A percentile compares a stretch with the other conserved stretches of the same genome.
phyloP scores from a whole-genome alignment of 2,888 invertebrate species.

The Anagyrus pseudococci region DNA sequence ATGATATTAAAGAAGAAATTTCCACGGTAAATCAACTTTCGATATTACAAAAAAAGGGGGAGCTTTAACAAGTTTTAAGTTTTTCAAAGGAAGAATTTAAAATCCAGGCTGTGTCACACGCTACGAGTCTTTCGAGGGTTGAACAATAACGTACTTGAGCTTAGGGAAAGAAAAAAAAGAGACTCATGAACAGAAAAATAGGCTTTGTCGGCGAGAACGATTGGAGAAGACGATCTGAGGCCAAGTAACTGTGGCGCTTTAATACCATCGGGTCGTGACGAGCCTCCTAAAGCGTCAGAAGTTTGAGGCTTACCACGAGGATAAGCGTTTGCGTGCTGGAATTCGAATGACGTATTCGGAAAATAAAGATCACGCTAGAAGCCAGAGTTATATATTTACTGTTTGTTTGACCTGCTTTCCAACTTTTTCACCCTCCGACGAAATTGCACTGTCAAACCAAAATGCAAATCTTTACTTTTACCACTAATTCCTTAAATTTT shows the following conservation, averaged over 20 bases:
- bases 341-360: too few species aligned
- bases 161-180: neutral
- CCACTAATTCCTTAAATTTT: too few species aligned
- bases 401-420: too few species aligned
- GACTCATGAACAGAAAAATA: neutral
- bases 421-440: too few species aligned
- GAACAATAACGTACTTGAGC: conserved; percentile 7
- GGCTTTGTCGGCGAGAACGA: neutral
- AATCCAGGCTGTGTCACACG: conserved; percentile 10
- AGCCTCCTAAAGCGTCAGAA: conserved; percentile 14
- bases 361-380: too few species aligned
- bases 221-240: conserved; percentile 12
- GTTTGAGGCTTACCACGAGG: neutral
- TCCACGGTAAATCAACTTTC: too few species aligned
- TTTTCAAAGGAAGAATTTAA: conserved; percentile 7
- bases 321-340: neutral
- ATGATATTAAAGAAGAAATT: too few species aligned
- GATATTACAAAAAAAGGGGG: too few species aligned
- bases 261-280: conserved; percentile 12
- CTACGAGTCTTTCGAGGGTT: conserved; percentile 3
- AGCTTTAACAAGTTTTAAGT: too few species aligned
- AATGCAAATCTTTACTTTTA: too few species aligned
- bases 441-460: too few species aligned
- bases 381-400: too few species aligned
- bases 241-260: conserved; percentile 9